Base-by-base conservation (phyloP, 2,113 vertebrate genomes). In the Tiliqua scincoides region DNA sequence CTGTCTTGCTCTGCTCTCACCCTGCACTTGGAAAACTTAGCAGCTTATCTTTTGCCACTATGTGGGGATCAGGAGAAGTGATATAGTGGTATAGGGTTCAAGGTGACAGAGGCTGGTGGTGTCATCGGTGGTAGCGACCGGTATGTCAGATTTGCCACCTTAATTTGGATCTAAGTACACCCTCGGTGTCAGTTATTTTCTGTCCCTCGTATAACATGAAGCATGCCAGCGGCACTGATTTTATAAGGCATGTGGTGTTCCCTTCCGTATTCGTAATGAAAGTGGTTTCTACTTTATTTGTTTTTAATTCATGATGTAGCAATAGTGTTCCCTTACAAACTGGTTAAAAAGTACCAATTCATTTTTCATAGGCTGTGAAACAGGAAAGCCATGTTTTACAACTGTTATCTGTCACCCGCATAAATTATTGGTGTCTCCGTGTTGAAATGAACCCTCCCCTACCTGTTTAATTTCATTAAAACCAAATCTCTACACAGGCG, bases 381-480 rank as follows among this genome's bases (percentile, higher is more conserved):
- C 0, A 2, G 75, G 27, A 48, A 78, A 21, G 40, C 91, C 80
- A 35, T 84, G 82, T 88, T 91, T 93, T 89, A 93, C 86, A 90
- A 79, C 67, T 92, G 87, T 92, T 91, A 82, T 72, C 84, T 92
- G 79, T 93, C 92, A 93, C 62, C 57, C 62, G 84, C 62, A 93
- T 93, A 88, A 91, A 89, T 91, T 93, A 87, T 91, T 91, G 78
- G 77, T 90, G 91, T 75, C n/a, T 91, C 80, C 37, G n/a, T 10
- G 83, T 37, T 87, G 81, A 86, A 54, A 88, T 82, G 17, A 74
- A 10, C 37, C 57, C 30, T 74, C 70, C 5, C 59, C 43, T 76
- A 84, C 86, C 81, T 7, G 68, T 93, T 82, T 93, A 93, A 94
- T 94, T 93, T 93, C 70, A 91, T 94, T 93, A 94, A 90, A 89